Evolutionary conservation across 2,888 invertebrate species (phyloP).

Genomic region (Seira sanloemensis): DNA sequence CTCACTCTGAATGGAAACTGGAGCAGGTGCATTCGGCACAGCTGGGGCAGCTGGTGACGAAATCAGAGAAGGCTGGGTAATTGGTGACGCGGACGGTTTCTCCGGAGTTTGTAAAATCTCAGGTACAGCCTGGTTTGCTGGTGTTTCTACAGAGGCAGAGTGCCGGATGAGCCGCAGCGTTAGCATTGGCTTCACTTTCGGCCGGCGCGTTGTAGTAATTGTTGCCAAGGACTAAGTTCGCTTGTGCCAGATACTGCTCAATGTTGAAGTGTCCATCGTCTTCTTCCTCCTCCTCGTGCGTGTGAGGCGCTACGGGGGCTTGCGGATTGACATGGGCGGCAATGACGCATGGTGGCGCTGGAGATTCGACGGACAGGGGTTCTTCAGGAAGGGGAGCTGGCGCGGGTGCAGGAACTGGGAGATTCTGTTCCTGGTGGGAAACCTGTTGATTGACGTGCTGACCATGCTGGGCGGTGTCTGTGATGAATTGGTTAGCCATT

Average conservation of each 20-base stretch:
- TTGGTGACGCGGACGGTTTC: no score
- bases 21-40: not conserved
- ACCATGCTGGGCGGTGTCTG: not conserved
- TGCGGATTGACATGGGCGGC: not conserved
- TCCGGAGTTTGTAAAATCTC: no score
- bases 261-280: constrained; percentile 5
- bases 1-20: not conserved
- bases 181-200: not conserved
- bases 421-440: not conserved
- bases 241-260: constrained; percentile 33
- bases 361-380: not conserved
- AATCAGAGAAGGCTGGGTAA: no score
- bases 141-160: not conserved
- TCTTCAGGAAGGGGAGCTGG: not conserved
- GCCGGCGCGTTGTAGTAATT: not conserved
- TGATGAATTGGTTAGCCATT: not conserved
- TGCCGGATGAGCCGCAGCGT: not conserved
- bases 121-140: not conserved
- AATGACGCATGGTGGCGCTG: no score
- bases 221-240: constrained; percentile 19
- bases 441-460: not conserved
- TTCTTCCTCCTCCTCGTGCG: not conserved
- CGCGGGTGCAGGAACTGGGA: not conserved
- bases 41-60: not conserved
- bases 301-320: not conserved